phyloP scores from a whole-genome alignment of 2,797 vertebrate genomes.

The Micrastur ruficollis region DNA sequence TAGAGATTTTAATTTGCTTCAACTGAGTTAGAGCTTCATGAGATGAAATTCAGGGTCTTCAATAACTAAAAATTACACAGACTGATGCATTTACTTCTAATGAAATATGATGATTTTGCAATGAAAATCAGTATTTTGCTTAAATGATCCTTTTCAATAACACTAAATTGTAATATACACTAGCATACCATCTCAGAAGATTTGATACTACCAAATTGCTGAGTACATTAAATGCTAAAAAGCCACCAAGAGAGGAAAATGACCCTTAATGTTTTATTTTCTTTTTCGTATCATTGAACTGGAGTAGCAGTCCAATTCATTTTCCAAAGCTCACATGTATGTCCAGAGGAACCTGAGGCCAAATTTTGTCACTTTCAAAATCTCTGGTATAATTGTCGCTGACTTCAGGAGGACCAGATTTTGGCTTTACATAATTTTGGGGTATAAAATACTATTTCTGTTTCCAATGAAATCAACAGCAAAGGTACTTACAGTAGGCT shows the following conservation, averaged over 20 bases:
- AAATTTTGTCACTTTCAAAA: neutral
- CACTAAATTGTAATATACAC: neutral
- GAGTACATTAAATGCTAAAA: neutral
- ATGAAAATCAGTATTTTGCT: neutral
- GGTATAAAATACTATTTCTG: neutral
- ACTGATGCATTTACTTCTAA: neutral
- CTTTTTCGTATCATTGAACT: neutral
- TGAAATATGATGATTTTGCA: neutral
- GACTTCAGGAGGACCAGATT: neutral
- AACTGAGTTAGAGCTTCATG: neutral
- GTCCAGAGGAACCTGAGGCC: neutral
- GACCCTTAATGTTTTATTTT: neutral
- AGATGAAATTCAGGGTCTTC: neutral
- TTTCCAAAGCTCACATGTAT: neutral
- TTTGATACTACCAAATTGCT: neutral
- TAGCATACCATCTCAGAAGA: neutral
- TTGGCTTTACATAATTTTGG: neutral
- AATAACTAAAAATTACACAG: neutral
- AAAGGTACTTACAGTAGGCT: neutral
- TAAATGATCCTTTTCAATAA: neutral
- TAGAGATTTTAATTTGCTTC: neutral
- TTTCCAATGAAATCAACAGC: neutral
- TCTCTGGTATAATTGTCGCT: neutral
- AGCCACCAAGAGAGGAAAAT: neutral
- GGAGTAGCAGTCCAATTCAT: neutral